phyloP scores from a whole-genome alignment of 2,888 invertebrate genomes.

The Synergus itoensis region DNA sequence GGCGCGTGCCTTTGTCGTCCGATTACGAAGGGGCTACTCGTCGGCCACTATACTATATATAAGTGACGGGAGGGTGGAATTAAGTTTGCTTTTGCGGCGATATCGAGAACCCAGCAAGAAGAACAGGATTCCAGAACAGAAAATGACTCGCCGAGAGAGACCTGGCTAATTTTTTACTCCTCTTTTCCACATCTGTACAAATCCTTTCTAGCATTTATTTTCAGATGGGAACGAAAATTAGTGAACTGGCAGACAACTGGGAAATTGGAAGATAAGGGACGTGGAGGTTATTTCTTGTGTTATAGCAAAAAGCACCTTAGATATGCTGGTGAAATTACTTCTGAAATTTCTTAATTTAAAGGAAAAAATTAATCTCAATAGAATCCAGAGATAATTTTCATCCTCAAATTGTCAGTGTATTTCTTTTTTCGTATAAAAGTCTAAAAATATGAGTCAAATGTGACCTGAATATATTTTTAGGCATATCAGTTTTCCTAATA shows the following conservation, averaged over 20 bases:
- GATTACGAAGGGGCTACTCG: slow-evolving; percentile 43
- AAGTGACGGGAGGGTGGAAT: slow-evolving; percentile 1
- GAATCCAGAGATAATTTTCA: no score
- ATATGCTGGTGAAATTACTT: neutral
- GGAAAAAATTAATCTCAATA: no score
- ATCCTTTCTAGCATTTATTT: slow-evolving; percentile 4
- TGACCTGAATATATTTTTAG: neutral
- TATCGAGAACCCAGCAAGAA: slow-evolving; percentile 23
- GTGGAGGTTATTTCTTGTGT: neutral
- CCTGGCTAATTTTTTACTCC: neutral
- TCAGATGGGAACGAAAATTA: neutral
- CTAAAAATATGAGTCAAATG: neutral
- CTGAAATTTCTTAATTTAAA: neutral
- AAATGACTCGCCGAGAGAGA: slow-evolving; percentile 2
- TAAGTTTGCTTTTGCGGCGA: slow-evolving; percentile 41
- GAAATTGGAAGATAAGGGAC: neutral
- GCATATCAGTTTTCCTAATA: neutral
- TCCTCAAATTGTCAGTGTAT: no score
- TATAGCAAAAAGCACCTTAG: neutral
- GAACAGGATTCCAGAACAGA: slow-evolving; percentile 1
- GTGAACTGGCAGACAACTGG: neutral
- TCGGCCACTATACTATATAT: slow-evolving; percentile 1
- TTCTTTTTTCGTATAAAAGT: neutral
- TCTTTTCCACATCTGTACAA: neutral
- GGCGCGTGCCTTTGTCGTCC: slow-evolving; percentile 43